Conservation (phyloP, 2,113 vertebrate species). For the Butastur rufipennis region DNA sequence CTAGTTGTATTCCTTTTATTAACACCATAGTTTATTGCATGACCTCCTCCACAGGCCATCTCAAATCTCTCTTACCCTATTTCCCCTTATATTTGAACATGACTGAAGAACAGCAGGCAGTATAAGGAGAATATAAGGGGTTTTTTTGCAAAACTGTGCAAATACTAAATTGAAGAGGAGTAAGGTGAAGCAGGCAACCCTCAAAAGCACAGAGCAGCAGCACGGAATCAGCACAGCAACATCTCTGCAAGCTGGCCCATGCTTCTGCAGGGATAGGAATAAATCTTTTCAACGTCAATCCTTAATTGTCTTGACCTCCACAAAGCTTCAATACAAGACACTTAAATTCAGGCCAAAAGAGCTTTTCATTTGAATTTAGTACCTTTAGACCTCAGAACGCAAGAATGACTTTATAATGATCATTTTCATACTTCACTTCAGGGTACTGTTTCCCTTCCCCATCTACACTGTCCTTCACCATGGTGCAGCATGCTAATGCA, state of each 20-base stretch:
- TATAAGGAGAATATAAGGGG: background rate
- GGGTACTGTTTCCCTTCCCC: background rate
- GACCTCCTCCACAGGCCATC: background rate
- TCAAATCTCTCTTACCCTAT: background rate
- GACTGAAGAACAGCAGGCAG: background rate
- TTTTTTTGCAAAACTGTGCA: background rate
- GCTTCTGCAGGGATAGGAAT: background rate
- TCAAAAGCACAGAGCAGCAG: background rate
- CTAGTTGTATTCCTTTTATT: background rate
- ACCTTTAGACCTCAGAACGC: background rate
- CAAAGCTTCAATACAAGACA: background rate
- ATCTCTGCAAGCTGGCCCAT: background rate
- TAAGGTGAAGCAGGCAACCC: background rate
- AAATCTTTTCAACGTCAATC: background rate
- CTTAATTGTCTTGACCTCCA: background rate
- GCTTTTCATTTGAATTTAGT: background rate
- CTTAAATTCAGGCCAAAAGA: background rate
- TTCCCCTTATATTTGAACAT: background rate
- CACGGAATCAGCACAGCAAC: background rate
- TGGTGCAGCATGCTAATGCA: accelerated
- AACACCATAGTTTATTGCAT: background rate
- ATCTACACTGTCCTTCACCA: background rate
- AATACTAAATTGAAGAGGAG: background rate
- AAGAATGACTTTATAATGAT: background rate
- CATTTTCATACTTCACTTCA: background rate